Base-by-base conservation (phyloP, 2,888 invertebrate genomes). In the Meganola albula region DNA sequence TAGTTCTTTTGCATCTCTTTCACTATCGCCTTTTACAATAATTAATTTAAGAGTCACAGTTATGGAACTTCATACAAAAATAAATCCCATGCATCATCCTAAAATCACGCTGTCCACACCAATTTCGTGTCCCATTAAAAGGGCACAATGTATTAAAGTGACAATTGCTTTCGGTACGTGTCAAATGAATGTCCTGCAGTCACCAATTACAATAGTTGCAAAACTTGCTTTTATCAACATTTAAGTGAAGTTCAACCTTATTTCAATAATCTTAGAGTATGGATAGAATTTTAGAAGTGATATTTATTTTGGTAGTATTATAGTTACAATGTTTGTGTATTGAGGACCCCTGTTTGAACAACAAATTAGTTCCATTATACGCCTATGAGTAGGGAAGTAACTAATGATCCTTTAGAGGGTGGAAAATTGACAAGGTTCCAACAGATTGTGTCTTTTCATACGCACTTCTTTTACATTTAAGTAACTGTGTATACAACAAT, bases 301-400 rank as follows among this genome's bases (percentile, higher is more conserved):
- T 1, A 20, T 7, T 35, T 26, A 42, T 20, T 31, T 35, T 50
- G 37, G 47, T 30, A 39, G 37, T 43, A 56, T 58, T 53, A 50
- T 55, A 58, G 63, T 60, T 44, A 49, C 55, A 59, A 66, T 78
- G 74, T 82, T 82, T 80, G 75, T 72, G 65, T 72, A 63, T 62
- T 61, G 63, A 74, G 59, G 63, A 63, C 59, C 78, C 77, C 63
- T 84, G 77, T 84, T 84, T 84, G 82, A 80, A 78, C 78, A 82
- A 79, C 80, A 80, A 83, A 84, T 84, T 84, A 83, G 79, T 78
- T 78, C 64, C 73, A 82, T 84, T 84, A 82, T 75, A 78, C 79
- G 78, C 72, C 74, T 76, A 74, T 77, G 73, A 75, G 68, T 58
- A 60, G 69, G 72, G 70, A 73, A 68, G 67, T 72, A n/a, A n/a